Percentiles rank a stretch among this genome's conserved stretches.
These are phyloP conservation scores for Syngnathus floridae DNA, from an alignment of 2,113 vertebrate species.

Conservation along the genomic window DNA sequence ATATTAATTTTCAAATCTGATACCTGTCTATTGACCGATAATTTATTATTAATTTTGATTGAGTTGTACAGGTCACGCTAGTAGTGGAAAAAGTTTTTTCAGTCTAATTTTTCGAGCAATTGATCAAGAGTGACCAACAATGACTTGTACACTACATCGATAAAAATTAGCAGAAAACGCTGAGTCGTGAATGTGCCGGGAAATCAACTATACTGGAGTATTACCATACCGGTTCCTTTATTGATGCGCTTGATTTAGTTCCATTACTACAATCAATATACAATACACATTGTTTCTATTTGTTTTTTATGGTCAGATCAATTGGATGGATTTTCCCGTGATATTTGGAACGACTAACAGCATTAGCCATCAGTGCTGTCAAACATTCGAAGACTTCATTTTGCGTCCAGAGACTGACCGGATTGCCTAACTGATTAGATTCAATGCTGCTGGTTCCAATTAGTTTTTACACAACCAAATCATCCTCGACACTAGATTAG, in stretches of 20 bases:
- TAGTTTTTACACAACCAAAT: conserved; percentile 48
- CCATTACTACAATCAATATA: neutral
- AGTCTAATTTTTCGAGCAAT: neutral
- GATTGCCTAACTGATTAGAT: conserved; percentile 40
- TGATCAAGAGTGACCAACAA: neutral
- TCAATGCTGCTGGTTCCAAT: conserved; percentile 42
- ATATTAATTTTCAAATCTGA: neutral
- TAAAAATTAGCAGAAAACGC: too few relatives aligned
- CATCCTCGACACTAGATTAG: conserved; percentile 39
- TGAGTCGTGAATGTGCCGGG: too few relatives aligned
- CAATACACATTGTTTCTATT: neutral
- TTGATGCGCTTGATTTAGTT: neutral
- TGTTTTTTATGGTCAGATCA: neutral
- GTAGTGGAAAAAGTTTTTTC: neutral
- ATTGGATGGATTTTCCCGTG: neutral
- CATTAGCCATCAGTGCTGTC: conserved; percentile 18
- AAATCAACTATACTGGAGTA: too few relatives aligned
- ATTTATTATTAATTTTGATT: neutral
- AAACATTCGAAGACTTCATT: conserved; percentile 21
- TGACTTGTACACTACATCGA: too few relatives aligned
- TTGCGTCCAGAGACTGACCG: conserved; percentile 10
- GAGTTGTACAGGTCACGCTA: neutral
- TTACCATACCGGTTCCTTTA: neutral
- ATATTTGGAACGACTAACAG: conserved; percentile 25
- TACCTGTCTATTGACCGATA: too few relatives aligned